Percentiles rank a stretch among this genome's conserved stretches.
phyloP scores from a whole-genome alignment of 2,797 vertebrate species.

The Uromys caudimaculatus region DNA sequence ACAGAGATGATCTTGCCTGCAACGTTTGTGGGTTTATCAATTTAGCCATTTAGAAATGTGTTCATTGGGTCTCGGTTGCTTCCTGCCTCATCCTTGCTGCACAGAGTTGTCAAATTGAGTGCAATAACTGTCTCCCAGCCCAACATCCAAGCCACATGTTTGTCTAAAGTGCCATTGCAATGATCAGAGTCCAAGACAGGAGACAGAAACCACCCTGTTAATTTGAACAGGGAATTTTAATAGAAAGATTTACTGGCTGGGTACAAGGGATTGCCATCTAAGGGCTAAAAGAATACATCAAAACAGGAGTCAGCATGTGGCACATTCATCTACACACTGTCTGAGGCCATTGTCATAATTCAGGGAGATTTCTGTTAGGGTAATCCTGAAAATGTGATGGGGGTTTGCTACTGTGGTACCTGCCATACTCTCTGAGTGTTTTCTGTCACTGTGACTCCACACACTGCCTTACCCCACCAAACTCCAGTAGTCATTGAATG shows the following conservation, averaged over 20 bases:
- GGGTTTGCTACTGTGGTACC: too few species aligned
- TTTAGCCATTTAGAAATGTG: neutral
- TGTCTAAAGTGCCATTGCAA: neutral
- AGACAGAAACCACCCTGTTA: neutral
- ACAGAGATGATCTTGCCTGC: neutral
- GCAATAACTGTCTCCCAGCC: neutral
- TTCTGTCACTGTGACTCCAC: neutral
- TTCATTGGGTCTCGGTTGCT: neutral
- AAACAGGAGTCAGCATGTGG: neutral
- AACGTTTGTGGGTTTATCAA: neutral
- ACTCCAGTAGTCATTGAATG: neutral
- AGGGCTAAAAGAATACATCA: neutral
- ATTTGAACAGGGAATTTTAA: constrained; percentile 26
- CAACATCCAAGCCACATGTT: neutral
- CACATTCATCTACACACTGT: fast-evolving
- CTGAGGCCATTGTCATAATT: neutral
- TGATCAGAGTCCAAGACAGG: neutral
- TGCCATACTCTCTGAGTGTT: neutral
- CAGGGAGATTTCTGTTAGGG: too few species aligned
- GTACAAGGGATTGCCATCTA: neutral
- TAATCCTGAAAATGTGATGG: neutral
- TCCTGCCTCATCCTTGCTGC: neutral
- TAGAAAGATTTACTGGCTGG: neutral
- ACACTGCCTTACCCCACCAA: neutral
- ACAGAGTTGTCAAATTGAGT: neutral